Evolutionary conservation across 2,113 vertebrate species (phyloP).

Genomic region (Merops nubicus): DNA sequence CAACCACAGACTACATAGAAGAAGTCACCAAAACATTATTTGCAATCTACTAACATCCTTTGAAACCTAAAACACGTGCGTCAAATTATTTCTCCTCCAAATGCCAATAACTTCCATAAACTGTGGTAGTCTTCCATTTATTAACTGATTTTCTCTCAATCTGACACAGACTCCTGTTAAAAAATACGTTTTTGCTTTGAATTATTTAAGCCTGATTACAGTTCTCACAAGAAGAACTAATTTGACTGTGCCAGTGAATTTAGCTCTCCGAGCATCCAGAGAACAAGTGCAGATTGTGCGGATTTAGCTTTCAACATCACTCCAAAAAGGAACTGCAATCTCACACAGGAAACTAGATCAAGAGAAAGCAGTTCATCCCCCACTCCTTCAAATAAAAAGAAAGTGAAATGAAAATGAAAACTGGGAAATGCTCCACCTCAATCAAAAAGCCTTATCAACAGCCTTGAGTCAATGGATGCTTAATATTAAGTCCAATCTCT

Average conservation of each 20-base stretch:
- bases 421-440: neutral
- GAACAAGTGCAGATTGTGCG: neutral
- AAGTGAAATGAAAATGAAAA: too few species aligned
- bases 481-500: neutral
- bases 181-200: too few species aligned
- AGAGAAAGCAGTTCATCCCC: neutral
- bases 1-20: accelerated
- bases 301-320: neutral
- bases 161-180: neutral
- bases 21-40: neutral
- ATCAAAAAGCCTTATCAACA: neutral
- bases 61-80: neutral
- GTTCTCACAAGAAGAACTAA: neutral
- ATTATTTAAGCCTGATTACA: neutral
- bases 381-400: neutral
- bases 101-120: neutral
- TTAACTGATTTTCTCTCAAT: neutral
- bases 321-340: neutral
- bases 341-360: neutral
- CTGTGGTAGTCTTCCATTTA: neutral
- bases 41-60: neutral
- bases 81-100: neutral
- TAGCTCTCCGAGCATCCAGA: neutral
- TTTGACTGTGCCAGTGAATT: neutral
- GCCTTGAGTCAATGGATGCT: neutral